Conservation (phyloP, 2,888 invertebrate species). For the Cryptus viduatorius region DNA sequence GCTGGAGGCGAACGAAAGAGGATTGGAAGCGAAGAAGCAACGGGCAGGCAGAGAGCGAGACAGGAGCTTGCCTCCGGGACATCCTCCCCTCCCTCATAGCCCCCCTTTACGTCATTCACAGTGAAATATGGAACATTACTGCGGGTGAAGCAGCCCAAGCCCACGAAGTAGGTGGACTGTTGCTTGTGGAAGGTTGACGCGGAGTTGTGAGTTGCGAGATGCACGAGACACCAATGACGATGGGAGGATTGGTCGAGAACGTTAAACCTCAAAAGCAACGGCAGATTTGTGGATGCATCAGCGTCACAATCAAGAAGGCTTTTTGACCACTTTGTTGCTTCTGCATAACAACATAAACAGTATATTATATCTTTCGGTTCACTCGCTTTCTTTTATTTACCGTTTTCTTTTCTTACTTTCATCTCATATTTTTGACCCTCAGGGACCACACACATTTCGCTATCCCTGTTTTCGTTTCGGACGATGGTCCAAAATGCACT, state of each 20-base stretch:
- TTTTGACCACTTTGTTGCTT: constrained; percentile 25
- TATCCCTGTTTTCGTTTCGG: neutral
- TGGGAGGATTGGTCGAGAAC: constrained; percentile 11
- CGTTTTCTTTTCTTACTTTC: neutral
- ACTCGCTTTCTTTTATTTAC: neutral
- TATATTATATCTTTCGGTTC: neutral
- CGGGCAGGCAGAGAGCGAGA: constrained; percentile 53
- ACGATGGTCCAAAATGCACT: neutral
- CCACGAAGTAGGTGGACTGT: constrained; percentile 66
- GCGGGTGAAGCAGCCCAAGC: constrained; percentile 51
- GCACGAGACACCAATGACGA: constrained; percentile 33
- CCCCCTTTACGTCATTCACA: constrained; percentile 64
- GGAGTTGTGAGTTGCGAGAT: constrained; percentile 28
- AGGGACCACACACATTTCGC: neutral
- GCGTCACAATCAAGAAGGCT: constrained; percentile 24
- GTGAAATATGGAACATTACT: constrained; percentile 71
- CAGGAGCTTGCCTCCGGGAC: constrained; percentile 57
- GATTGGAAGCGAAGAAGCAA: constrained; percentile 60
- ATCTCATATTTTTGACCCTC: neutral
- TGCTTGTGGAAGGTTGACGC: constrained; percentile 42
- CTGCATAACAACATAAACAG: constrained; percentile 8
- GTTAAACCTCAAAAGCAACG: constrained; percentile 25
- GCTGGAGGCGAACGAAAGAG: constrained; percentile 47
- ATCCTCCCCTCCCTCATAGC: constrained; percentile 39
- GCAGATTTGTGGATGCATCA: constrained; percentile 41